Conservation (phyloP, 1,140 invertebrate species). For the Ylistrum balloti region DNA sequence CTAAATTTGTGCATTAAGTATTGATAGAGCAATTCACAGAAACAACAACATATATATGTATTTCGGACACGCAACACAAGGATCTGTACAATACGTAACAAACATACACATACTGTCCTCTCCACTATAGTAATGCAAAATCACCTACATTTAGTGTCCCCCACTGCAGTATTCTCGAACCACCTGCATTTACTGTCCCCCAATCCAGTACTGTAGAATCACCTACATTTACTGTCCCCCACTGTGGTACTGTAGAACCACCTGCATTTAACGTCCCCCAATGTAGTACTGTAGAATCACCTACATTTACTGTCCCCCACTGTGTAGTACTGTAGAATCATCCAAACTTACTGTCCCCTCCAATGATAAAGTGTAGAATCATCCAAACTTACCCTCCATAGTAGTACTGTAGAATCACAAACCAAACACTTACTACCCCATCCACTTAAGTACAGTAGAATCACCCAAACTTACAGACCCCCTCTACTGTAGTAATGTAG, state of each 20-base stretch:
- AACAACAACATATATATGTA: background rate
- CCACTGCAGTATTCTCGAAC: background rate
- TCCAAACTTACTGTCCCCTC: background rate
- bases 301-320: background rate
- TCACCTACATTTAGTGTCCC: background rate
- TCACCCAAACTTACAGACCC: background rate
- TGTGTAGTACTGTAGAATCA: background rate
- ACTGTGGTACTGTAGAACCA: no score
- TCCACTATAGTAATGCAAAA: background rate
- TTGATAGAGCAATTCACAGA: background rate
- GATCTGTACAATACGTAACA: background rate
- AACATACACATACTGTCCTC: background rate
- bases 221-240: background rate
- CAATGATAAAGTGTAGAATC: no score
- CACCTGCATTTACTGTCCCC: background rate
- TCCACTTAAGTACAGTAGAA: background rate
- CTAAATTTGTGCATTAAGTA: background rate
- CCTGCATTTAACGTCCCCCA: no score
- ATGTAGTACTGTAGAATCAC: no score
- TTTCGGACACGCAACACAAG: slow-evolving; percentile 14
- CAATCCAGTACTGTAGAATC: background rate
- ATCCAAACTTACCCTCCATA: no score
- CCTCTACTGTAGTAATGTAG: background rate
- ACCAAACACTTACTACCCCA: no score
- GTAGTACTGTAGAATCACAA: no score